Evolutionary conservation across 1,140 invertebrate genomes (phyloP), one percentile per base, ranked within the genome.

Genomic region (Drosophila obscura): DNA sequence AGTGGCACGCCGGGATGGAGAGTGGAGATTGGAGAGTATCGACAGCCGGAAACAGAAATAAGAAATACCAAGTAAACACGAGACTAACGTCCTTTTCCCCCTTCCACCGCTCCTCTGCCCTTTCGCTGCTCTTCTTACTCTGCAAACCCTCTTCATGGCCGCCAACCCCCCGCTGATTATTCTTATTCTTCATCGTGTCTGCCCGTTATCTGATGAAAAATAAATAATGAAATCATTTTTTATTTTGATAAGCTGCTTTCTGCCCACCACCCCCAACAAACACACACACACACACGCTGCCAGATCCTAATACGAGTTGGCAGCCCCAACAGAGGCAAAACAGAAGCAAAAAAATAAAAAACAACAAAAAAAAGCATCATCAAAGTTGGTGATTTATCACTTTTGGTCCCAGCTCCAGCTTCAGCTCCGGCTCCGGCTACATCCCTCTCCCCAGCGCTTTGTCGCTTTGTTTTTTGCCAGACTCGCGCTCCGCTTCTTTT

Each of bases 201-300:
- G 65, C 65, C 35, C 67, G 74, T 87, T 82, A 82, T 87, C 83
- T 87, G 83, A 87, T 82, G 67, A 88, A 87, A 87, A 88, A 87
- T 87, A 87, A 87, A 82, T 82, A 82, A 87, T 87, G 75, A 88
- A 88, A 80, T 88, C 83, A 88, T 88, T 88, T 88, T 88, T 88
- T 88, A 88, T 88, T 88, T 88, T 88, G 83, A 88, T 88, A 88
- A 88, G 84, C 83, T 85, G 83, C 79, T 88, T 83, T 88, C 46
- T n/a, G n/a, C 19, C 13, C 58, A 56, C 69, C 69, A 53, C 77
- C 58, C 43, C 35, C 49, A 53, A 53, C 43, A 45, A 35, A 64
- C 41, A 26, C 15, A 52, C 55, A 63, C 46, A 35, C 11, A 35
- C 26, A 39, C 8, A 28, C 41, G 19, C 16, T 15, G 49, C 35